Conservation (phyloP, 1,140 invertebrate species). For the Bombus waltoni region DNA sequence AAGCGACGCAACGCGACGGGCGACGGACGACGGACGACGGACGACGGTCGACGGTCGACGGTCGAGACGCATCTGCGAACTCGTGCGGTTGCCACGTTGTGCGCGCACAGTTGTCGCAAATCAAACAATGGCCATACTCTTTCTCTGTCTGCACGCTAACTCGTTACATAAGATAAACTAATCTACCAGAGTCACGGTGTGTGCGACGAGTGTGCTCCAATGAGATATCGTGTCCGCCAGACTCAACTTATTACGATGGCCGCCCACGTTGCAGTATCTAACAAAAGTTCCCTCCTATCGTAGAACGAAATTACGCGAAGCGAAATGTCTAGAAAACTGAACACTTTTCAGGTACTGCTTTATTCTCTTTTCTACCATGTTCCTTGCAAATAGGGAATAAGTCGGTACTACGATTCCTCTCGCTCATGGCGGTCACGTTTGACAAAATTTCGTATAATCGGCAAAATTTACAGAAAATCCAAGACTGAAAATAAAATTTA, state of each 20-base stretch:
- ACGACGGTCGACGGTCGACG: neutral
- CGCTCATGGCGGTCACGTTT: too few relatives aligned
- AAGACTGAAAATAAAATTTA: too few relatives aligned
- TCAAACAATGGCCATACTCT: slow-evolving; percentile 57
- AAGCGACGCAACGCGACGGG: neutral
- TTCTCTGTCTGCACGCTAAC: slow-evolving; percentile 32
- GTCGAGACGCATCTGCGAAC: slow-evolving; percentile 26
- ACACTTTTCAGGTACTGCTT: too few relatives aligned
- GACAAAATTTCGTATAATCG: too few relatives aligned
- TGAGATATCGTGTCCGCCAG: slow-evolving; percentile 30
- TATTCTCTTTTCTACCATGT: neutral
- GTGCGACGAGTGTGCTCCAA: slow-evolving; percentile 2
- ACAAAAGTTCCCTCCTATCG: neutral
- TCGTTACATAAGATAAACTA: slow-evolving; percentile 65
- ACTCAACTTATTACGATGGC: slow-evolving; percentile 31
- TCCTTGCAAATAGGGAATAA: too few relatives aligned
- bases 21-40: neutral
- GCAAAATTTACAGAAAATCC: too few relatives aligned
- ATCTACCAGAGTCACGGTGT: slow-evolving; percentile 47
- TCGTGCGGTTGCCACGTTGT: slow-evolving; percentile 60
- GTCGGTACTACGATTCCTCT: too few relatives aligned
- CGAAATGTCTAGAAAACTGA: neutral
- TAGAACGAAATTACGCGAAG: neutral
- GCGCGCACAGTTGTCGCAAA: slow-evolving; percentile 19
- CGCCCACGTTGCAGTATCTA: slow-evolving; percentile 5